These are phyloP conservation scores for Spatulosminthurus flaviceps DNA, from an alignment of 2,888 invertebrate species.

Conservation along the genomic window DNA sequence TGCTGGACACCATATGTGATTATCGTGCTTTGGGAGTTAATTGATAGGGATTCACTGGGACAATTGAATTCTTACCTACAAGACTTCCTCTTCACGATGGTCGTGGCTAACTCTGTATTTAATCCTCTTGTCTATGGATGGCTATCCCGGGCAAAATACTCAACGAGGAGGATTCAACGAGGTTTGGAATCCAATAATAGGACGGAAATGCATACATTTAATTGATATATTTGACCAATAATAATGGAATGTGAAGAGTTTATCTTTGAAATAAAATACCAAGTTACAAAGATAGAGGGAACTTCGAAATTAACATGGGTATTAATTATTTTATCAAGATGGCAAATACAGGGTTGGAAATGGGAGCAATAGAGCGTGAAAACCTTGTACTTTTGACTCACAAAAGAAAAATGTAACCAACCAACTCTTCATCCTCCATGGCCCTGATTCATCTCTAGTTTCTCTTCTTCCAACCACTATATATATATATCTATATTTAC, in stretches of 20 bases:
- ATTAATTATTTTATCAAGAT: no score
- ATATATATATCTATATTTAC: no score
- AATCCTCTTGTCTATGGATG: constrained; percentile 82
- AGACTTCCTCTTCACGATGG: constrained; percentile 79
- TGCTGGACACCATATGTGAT: constrained; percentile 56
- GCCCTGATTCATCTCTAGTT: no score
- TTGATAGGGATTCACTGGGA: constrained; percentile 27
- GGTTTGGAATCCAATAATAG: constrained; percentile 22
- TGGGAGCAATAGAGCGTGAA: no score
- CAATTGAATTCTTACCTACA: constrained; percentile 68
- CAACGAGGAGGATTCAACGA: not conserved
- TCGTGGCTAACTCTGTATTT: constrained; percentile 82
- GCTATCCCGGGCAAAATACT: constrained; percentile 67
- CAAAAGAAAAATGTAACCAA: no score
- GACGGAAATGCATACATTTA: constrained; percentile 13
- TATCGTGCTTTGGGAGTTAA: constrained; percentile 31
- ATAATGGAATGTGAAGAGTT: not conserved
- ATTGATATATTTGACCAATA: not conserved
- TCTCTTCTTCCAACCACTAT: no score
- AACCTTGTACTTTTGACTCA: no score
- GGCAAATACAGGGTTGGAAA: no score
- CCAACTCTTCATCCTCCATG: no score
- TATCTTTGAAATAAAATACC: no score
- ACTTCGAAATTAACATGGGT: no score
- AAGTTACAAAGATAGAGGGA: no score